A percentile compares a stretch with the other conserved stretches of the same genome.
Evolutionary conservation across 2,888 invertebrate genomes (phyloP).

Genomic region (Allygus modestus): DNA sequence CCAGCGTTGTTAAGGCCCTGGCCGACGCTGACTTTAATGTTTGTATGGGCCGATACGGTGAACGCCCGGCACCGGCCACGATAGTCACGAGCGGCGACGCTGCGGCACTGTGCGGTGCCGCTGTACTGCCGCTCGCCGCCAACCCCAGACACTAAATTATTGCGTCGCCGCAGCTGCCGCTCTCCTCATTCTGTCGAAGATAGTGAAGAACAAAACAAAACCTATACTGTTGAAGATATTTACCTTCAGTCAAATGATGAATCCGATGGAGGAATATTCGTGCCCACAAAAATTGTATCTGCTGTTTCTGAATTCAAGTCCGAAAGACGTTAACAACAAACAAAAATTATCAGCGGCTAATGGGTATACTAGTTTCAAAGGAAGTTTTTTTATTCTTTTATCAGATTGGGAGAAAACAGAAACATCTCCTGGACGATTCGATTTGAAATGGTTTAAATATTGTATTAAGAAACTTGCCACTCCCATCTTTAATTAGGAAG

Average conservation of each 20-base stretch:
- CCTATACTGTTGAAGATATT: not conserved
- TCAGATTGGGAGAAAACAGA: not conserved
- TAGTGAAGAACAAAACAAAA: too few species aligned
- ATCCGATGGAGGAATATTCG: not conserved
- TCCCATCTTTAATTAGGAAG: not conserved
- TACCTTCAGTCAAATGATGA: not conserved
- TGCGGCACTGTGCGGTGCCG: too few species aligned
- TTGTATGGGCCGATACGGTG: too few species aligned
- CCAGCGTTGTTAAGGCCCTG: too few species aligned
- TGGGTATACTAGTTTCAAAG: not conserved
- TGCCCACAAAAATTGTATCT: not conserved
- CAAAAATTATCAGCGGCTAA: not conserved
- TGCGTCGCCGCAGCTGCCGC: too few species aligned
- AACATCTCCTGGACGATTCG: not conserved
- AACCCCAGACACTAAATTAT: too few species aligned
- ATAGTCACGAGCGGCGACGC: too few species aligned
- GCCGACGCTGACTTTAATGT: too few species aligned
- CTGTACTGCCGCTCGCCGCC: too few species aligned
- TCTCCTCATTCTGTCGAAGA: too few species aligned
- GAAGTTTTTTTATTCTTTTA: not conserved
- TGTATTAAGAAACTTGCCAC: not conserved
- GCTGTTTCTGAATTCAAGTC: not conserved
- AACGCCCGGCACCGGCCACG: too few species aligned
- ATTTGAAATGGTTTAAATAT: not conserved
- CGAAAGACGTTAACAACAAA: not conserved